phyloP scores from a whole-genome alignment of 2,797 vertebrate genomes.

The Protosalanx chinensis region DNA sequence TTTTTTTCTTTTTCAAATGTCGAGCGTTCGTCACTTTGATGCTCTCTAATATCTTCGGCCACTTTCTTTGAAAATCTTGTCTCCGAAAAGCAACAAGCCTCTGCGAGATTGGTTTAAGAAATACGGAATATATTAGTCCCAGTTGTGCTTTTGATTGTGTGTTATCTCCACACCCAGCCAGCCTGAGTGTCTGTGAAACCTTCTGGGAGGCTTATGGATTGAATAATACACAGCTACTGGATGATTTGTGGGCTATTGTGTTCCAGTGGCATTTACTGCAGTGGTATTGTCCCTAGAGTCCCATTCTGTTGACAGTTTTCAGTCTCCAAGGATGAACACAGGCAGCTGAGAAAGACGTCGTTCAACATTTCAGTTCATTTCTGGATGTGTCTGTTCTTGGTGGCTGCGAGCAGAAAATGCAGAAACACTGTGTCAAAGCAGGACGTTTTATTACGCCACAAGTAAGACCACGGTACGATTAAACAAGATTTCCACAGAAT shows the following conservation, averaged over 20 bases:
- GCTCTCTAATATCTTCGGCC: no score
- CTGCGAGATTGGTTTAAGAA: no score
- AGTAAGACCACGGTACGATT: not conserved
- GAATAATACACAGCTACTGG: not conserved
- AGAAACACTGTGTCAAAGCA: not conserved
- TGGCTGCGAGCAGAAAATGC: not conserved
- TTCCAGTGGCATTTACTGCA: conserved; percentile 1
- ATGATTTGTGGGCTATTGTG: not conserved
- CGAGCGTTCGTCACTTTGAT: no score
- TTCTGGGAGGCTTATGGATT: not conserved
- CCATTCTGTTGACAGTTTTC: not conserved
- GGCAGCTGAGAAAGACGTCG: not conserved
- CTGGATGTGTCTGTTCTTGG: not conserved
- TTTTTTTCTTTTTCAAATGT: not conserved
- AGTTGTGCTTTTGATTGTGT: not conserved
- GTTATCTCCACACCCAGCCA: not conserved
- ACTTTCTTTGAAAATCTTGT: no score
- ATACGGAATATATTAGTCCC: not conserved
- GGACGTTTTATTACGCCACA: not conserved
- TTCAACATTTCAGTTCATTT: not conserved
- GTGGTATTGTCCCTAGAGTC: not conserved
- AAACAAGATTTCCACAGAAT: not conserved
- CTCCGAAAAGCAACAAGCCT: no score
- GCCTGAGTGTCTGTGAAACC: not conserved
- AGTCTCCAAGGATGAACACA: not conserved